A percentile compares a stretch with the other conserved stretches of the same genome.
These are phyloP conservation scores for Rhabdomys dilectus DNA, from an alignment of 2,113 vertebrate species.

Conservation along the genomic window DNA sequence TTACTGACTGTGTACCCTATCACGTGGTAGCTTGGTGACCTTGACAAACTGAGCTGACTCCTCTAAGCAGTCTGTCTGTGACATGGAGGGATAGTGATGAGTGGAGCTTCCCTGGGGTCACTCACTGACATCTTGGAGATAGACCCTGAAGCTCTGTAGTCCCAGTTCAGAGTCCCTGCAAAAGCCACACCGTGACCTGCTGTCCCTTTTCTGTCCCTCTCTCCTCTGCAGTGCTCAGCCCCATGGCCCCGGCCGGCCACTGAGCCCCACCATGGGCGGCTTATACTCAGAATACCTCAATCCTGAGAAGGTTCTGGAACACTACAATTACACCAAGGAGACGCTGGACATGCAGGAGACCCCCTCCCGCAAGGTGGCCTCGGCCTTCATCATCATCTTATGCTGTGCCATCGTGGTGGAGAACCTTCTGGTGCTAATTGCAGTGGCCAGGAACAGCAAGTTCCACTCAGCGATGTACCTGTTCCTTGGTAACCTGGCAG, in stretches of 20 bases:
- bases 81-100: not conserved
- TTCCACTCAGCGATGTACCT: slow-evolving; percentile 98
- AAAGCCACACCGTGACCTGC: slow-evolving; percentile 12
- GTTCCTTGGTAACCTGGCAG: slow-evolving; percentile 96
- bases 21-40: not conserved
- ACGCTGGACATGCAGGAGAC: not conserved
- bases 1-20: not conserved
- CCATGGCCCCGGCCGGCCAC: slow-evolving; percentile 71
- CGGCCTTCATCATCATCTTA: slow-evolving; percentile 89
- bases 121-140: not conserved
- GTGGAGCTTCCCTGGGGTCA: too few species aligned
- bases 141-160: too few species aligned
- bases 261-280: slow-evolving; percentile 89
- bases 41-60: not conserved
- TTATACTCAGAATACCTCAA: slow-evolving; percentile 95
- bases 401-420: slow-evolving; percentile 95
- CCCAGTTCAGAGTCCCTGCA: not conserved
- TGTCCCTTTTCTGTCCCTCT: slow-evolving; percentile 20
- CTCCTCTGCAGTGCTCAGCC: slow-evolving; percentile 66
- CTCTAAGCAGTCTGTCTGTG: not conserved
- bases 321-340: slow-evolving; percentile 92
- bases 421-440: slow-evolving; percentile 94
- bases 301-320: slow-evolving; percentile 86
- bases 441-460: slow-evolving; percentile 95
- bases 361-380: slow-evolving; percentile 77